Conservation (phyloP, 64 coral and sea anemone species). For the Dendrophyllia cribrosa region DNA sequence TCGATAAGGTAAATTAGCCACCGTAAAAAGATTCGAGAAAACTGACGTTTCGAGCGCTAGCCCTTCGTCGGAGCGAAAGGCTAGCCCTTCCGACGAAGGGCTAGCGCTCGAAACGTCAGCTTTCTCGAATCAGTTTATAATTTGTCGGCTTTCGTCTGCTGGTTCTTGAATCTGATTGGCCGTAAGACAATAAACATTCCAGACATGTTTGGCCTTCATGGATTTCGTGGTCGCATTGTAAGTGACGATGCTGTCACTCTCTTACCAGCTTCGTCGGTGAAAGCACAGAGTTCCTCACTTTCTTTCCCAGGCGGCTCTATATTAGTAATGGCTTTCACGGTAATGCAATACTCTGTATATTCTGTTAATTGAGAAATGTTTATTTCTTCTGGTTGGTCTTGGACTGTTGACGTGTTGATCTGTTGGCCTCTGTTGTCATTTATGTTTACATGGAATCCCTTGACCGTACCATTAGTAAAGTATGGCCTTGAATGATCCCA, state of each 20-base stretch:
- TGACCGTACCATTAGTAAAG: background rate
- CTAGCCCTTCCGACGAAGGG: too few species aligned
- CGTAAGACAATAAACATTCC: too few species aligned
- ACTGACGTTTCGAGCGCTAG: too few species aligned
- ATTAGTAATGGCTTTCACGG: background rate
- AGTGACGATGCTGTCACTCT: background rate
- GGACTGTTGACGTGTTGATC: background rate
- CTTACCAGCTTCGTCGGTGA: background rate
- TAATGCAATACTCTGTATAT: background rate
- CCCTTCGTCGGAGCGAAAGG: too few species aligned
- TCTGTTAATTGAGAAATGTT: background rate
- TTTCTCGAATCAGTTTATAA: too few species aligned
- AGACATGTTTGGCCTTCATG: too few species aligned
- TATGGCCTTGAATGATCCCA: background rate
- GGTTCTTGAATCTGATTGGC: too few species aligned
- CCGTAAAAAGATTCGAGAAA: too few species aligned
- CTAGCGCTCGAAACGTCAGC: too few species aligned
- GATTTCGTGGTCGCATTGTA: too few species aligned
- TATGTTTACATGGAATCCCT: background rate
- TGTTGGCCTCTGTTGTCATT: background rate
- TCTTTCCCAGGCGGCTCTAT: background rate
- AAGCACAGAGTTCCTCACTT: background rate
- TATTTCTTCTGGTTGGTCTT: background rate
- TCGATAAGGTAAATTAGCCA: too few species aligned
- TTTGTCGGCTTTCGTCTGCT: too few species aligned